Evolutionary conservation across 1,140 invertebrate species (phyloP).

Genomic region (Tachypleus tridentatus): DNA sequence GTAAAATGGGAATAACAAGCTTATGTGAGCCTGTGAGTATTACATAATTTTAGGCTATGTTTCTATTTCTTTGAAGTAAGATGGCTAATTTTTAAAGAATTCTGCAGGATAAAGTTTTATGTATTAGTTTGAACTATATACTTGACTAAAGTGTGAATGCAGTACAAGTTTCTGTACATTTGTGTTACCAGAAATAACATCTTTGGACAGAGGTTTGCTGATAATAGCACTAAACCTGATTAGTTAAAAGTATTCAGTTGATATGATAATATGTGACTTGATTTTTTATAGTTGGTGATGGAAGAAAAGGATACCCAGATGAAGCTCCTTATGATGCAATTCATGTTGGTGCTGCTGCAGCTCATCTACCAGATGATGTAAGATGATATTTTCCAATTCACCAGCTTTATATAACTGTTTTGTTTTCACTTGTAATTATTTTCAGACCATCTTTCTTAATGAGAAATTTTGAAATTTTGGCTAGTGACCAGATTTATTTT

Average conservation of each 20-base stretch:
- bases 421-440: too few relatives aligned
- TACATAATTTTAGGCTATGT: too few relatives aligned
- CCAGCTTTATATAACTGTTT: too few relatives aligned
- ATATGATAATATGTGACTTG: neutral
- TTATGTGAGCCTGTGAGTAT: too few relatives aligned
- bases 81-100: neutral
- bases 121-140: too few relatives aligned
- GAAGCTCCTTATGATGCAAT: constrained; percentile 80
- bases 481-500: too few relatives aligned
- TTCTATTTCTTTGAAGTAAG: too few relatives aligned
- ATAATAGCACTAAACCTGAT: neutral
- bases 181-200: neutral
- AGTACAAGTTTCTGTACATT: neutral
- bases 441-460: too few relatives aligned
- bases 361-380: constrained; percentile 57
- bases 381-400: constrained; percentile 21
- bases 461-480: constrained; percentile 8
- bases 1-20: too few relatives aligned
- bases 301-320: constrained; percentile 55
- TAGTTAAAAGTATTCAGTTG: neutral
- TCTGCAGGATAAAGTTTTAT: too few relatives aligned
- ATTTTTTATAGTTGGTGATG: constrained; percentile 58
- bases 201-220: neutral
- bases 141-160: too few relatives aligned
- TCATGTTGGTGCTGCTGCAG: constrained; percentile 84